Percentiles rank a stretch among this genome's conserved stretches.
Evolutionary conservation across 2,888 invertebrate genomes (phyloP).

Genomic region (Elmis aenea): DNA sequence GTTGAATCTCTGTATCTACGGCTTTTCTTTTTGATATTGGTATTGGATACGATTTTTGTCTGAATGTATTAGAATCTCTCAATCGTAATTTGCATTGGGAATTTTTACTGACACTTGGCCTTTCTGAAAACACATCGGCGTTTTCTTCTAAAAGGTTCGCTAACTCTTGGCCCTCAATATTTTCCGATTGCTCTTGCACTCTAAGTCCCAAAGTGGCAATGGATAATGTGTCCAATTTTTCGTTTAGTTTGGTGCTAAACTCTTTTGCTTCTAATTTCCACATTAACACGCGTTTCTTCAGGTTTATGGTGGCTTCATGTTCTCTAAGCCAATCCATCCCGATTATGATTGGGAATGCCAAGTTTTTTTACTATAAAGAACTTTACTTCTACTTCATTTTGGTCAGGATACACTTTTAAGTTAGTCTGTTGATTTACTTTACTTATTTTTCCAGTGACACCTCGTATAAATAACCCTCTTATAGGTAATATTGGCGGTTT

Average conservation of each 20-base stretch:
- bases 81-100: slow-evolving; percentile 1
- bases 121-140: background rate
- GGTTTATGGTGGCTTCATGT: background rate
- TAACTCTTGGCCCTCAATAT: no score
- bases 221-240: no score
- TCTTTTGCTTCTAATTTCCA: background rate
- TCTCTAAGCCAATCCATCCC: slow-evolving; percentile 1
- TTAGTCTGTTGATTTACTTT: background rate
- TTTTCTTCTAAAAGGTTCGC: background rate
- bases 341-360: background rate
- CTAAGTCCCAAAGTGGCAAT: no score
- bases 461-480: background rate
- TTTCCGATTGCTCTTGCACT: no score
- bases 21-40: slow-evolving; percentile 5
- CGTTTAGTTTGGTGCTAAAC: no score
- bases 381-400: background rate
- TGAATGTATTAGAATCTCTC: background rate
- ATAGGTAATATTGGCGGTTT: background rate
- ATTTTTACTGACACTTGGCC: background rate
- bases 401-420: background rate
- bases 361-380: background rate
- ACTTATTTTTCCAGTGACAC: slow-evolving; percentile 1
- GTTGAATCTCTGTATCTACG: slow-evolving; percentile 5
- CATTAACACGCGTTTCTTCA: background rate
- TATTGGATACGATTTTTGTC: slow-evolving; percentile 7